phyloP scores from a whole-genome alignment of 1,140 invertebrate species.

The Pseudomyrmex cubaensis region DNA sequence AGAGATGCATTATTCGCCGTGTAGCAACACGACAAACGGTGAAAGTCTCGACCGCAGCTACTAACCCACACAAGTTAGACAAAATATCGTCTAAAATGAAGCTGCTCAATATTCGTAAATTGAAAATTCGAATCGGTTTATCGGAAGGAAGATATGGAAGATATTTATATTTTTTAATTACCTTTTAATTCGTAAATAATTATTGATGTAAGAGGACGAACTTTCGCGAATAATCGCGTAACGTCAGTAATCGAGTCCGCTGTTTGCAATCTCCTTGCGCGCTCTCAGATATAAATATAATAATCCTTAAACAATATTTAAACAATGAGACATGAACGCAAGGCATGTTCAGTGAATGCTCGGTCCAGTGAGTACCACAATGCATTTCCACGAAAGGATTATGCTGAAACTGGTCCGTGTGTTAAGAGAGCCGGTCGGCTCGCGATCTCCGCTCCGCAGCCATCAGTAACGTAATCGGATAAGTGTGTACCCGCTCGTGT shows the following conservation, averaged over 20 bases:
- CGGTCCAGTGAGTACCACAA: constrained; percentile 6
- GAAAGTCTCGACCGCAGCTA: constrained; percentile 42
- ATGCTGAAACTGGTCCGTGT: constrained; percentile 69
- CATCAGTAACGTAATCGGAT: constrained; percentile 32
- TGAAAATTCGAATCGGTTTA: neutral
- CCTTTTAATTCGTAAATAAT: too few relatives aligned
- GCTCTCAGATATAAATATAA: neutral
- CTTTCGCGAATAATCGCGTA: neutral
- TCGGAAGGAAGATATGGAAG: neutral
- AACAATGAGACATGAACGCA: constrained; percentile 17
- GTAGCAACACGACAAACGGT: constrained; percentile 40
- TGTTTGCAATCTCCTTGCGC: neutral
- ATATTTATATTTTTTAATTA: neutral
- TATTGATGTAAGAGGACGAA: neutral
- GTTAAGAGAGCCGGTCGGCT: constrained; percentile 14
- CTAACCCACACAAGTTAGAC: neutral
- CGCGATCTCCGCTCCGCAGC: constrained; percentile 22
- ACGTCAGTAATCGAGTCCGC: too few relatives aligned
- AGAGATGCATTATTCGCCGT: constrained; percentile 40
- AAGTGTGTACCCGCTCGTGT: neutral
- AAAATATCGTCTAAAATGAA: constrained; percentile 16
- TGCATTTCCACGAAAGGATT: constrained; percentile 71
- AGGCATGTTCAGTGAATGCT: constrained; percentile 23
- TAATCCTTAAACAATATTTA: neutral
- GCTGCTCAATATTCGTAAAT: constrained; percentile 36